Evolutionary conservation across 30 jellyfish, hydroid and myxozoan genomes (phyloP).

Genomic region (Phacellophora camtschatica): DNA sequence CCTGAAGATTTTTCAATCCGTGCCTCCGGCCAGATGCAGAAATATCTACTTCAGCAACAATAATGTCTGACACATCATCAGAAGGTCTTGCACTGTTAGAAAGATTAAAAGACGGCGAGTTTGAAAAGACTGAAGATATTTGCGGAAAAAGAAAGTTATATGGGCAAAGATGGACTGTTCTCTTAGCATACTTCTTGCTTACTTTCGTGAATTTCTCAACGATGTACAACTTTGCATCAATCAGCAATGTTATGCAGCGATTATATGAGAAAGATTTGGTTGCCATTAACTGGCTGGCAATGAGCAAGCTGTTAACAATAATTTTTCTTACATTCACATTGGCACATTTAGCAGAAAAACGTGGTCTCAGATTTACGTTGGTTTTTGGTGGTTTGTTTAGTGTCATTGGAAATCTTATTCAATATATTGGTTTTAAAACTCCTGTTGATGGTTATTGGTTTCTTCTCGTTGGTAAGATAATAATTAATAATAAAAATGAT

Average conservation of each 20-base stretch:
- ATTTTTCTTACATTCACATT: constrained; percentile 49
- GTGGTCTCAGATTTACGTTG: constrained; percentile 50
- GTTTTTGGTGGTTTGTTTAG: constrained; percentile 45
- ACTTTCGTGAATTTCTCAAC: constrained; percentile 55
- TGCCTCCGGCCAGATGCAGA: no score
- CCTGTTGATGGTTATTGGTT: constrained; percentile 44
- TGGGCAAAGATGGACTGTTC: constrained; percentile 74
- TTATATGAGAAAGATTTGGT: constrained; percentile 37
- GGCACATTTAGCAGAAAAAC: constrained; percentile 31
- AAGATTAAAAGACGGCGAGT: no score
- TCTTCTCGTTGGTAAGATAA: constrained; percentile 40
- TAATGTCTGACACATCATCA: no score
- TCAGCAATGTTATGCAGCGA: constrained; percentile 54
- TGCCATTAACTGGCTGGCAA: constrained; percentile 64
- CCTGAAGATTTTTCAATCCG: no score
- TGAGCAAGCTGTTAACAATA: constrained; percentile 14
- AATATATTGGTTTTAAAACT: constrained; percentile 22
- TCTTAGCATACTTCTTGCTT: constrained; percentile 62
- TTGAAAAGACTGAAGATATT: no score
- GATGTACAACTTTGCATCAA: constrained; percentile 68
- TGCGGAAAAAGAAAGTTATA: no score
- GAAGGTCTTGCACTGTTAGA: no score
- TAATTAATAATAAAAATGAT: not conserved
- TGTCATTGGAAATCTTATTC: constrained; percentile 52
- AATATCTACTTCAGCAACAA: no score